These are phyloP conservation scores for Pollenia angustigena DNA, from an alignment of 2,888 invertebrate species.

Conservation along the genomic window DNA sequence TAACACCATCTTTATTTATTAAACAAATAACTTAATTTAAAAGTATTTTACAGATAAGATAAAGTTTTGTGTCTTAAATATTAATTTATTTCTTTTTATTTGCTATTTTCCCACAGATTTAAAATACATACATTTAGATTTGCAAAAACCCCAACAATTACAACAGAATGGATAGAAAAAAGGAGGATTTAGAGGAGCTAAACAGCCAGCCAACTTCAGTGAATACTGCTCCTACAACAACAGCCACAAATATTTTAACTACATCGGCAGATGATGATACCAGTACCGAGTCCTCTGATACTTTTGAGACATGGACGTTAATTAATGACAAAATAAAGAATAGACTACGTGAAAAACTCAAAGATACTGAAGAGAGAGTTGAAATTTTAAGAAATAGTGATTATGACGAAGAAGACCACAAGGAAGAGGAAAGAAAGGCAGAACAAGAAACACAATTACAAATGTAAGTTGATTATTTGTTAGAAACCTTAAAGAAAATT, in stretches of 20 bases:
- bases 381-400: conserved; percentile 61
- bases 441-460: conserved; percentile 39
- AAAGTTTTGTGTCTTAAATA: conserved; percentile 8
- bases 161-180: conserved; percentile 72
- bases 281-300: conserved; percentile 79
- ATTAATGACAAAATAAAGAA: conserved; percentile 76
- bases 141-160: conserved; percentile 67
- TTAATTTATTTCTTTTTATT: conserved; percentile 7
- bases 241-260: conserved; percentile 37
- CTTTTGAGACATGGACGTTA: conserved; percentile 81
- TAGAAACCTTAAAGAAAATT: background rate
- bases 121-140: conserved; percentile 63
- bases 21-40: background rate
- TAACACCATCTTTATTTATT: background rate
- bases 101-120: conserved; percentile 49
- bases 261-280: conserved; percentile 73
- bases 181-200: conserved; percentile 28
- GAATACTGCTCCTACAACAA: conserved; percentile 42
- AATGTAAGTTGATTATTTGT: conserved; percentile 6
- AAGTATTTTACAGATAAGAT: conserved; percentile 47
- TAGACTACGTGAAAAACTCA: background rate
- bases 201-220: conserved; percentile 14
- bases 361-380: conserved; percentile 54
- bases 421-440: conserved; percentile 68
- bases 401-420: conserved; percentile 32